Evolutionary conservation across 2,888 invertebrate genomes (phyloP).

Genomic region (Synanthedon vespiformis): DNA sequence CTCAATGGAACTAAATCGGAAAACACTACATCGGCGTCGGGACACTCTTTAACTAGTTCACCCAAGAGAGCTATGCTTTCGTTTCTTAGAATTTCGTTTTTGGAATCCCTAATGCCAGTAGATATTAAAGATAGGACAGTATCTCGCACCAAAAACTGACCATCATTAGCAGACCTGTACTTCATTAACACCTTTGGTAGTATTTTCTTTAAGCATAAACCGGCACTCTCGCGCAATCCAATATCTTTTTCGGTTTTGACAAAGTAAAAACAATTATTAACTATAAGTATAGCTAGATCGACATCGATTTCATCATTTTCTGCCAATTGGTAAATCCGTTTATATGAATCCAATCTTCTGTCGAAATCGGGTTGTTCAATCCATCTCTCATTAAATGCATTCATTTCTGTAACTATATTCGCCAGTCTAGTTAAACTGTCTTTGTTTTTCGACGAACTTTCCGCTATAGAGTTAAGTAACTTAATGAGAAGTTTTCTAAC

Average conservation of each 20-base stretch:
- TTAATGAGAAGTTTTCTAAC: slow-evolving; percentile 78
- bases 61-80: slow-evolving; percentile 86
- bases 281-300: slow-evolving; percentile 77
- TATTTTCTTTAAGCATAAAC: slow-evolving; percentile 78
- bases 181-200: slow-evolving; percentile 73
- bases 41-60: slow-evolving; percentile 79
- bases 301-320: slow-evolving; percentile 67
- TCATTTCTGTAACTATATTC: slow-evolving; percentile 75
- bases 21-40: slow-evolving; percentile 77
- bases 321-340: slow-evolving; percentile 71
- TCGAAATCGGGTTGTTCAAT: slow-evolving; percentile 96
- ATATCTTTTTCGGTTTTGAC: slow-evolving; percentile 85
- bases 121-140: slow-evolving; percentile 81
- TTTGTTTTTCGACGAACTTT: slow-evolving; percentile 41
- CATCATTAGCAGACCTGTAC: slow-evolving; percentile 66
- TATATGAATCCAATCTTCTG: slow-evolving; percentile 82
- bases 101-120: slow-evolving; percentile 76
- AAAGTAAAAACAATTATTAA: slow-evolving; percentile 86
- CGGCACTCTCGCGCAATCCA: slow-evolving; percentile 83
- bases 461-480: slow-evolving; percentile 72
- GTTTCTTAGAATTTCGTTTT: slow-evolving; percentile 78
- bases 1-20: slow-evolving; percentile 77
- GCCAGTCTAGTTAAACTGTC: slow-evolving; percentile 62
- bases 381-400: slow-evolving; percentile 88
- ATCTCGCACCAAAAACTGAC: slow-evolving; percentile 77